These are phyloP conservation scores for Harpagoxenus sublaevis DNA, from an alignment of 2,888 invertebrate species.

Conservation along the genomic window DNA sequence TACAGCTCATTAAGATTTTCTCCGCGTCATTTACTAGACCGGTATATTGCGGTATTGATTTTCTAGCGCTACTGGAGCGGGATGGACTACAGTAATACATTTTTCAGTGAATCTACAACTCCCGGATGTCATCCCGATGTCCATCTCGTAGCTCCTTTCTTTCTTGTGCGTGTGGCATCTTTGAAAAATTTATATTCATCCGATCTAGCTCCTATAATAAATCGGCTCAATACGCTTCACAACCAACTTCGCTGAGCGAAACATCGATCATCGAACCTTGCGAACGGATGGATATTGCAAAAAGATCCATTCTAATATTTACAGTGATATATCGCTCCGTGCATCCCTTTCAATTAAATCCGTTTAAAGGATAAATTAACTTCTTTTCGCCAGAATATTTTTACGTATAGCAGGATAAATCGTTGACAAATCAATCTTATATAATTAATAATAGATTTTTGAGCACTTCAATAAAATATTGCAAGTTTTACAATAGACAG, in stretches of 20 bases:
- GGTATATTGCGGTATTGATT: constrained; percentile 34
- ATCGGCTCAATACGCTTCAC: constrained; percentile 18
- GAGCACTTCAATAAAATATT: not conserved
- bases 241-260: constrained; percentile 6
- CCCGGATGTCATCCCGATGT: constrained; percentile 43
- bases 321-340: not conserved
- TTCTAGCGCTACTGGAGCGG: not conserved
- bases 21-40: constrained; percentile 27
- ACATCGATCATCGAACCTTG: constrained; percentile 20
- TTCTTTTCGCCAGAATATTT: not conserved
- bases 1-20: constrained; percentile 36
- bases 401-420: not conserved
- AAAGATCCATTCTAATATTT: constrained; percentile 10
- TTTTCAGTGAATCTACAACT: constrained; percentile 36
- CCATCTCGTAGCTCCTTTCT: constrained; percentile 22
- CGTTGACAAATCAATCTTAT: not conserved
- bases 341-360: constrained; percentile 6
- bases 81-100: not conserved
- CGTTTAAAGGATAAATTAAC: not conserved
- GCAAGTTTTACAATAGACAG: not conserved
- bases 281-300: not conserved
- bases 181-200: constrained; percentile 45
- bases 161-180: not conserved
- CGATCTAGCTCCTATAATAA: constrained; percentile 33
- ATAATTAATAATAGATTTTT: not conserved